Base-by-base conservation (phyloP, 1,140 invertebrate species). In the Agraylea sexmaculata region DNA sequence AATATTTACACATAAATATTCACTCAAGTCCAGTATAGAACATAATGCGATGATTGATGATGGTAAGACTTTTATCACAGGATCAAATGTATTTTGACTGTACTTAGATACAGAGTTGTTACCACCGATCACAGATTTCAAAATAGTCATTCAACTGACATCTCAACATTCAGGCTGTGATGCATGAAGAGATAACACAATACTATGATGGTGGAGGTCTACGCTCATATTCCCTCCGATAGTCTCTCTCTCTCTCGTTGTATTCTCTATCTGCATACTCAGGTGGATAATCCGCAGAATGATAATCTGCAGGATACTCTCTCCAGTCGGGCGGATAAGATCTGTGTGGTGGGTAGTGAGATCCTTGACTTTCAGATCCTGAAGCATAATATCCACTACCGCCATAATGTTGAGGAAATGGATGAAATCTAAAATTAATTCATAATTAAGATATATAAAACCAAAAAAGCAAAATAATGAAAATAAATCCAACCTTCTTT, bases 401-500 rank as follows among this genome's bases (percentile, higher is more conserved):
- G 22, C 34, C 21, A 25, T 32, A 30, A 16, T 4, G 20, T 10
- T n/a, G 15, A 18, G 33, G 34, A 16, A 32, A 34, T 13, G n/a
- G 21, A 25, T 41, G 39, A 22, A 34, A 41, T 16, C 39, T 41
- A 21, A 1, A 28, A 38, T 19, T 6, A 25, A n/a, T 25, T n/a
- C 23, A 25, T n/a, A 25, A 7, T n/a, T 25, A 25, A 25, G 23
- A 25, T 25, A 7, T 31, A 31, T 10, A 31, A n/a, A 25, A 6
- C 23, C 23, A 25, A 25, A n/a, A 30, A 43, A 29, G 32, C 20
- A 31, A 27, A 27, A 8, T 27, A 27, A 27, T 8, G n/a, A 8
- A 7, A 27, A 8, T 27, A 27, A 7, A 27, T 27, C n/a, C 7
- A 27, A 66, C 64, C 64, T 53, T 49, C 62, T 57, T 45, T 67